These are phyloP conservation scores for Selene dorsalis DNA, from an alignment of 2,797 vertebrate species.

Conservation along the genomic window DNA sequence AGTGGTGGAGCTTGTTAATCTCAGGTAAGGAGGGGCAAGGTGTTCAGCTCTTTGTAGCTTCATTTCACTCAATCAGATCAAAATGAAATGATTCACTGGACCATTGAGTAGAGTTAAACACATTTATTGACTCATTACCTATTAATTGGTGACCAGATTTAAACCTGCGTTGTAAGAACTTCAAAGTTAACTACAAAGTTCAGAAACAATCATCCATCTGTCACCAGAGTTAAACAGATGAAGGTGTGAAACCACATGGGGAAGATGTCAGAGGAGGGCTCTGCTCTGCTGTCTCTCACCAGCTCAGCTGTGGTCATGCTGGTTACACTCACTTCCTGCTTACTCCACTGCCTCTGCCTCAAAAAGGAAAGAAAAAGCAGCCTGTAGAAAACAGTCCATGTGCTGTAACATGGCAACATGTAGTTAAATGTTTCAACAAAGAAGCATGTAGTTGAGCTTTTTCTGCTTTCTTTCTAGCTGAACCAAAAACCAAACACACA, in stretches of 20 bases:
- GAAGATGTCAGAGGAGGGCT: not conserved
- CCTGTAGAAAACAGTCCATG: too few relatives aligned
- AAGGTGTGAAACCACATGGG: not conserved
- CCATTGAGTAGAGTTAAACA: not conserved
- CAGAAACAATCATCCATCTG: not conserved
- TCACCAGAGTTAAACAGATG: not conserved
- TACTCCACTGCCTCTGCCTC: too few relatives aligned
- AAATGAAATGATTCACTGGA: not conserved
- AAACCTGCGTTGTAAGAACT: not conserved
- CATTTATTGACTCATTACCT: not conserved
- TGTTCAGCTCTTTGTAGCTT: not conserved
- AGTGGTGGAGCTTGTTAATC: conserved; percentile 89
- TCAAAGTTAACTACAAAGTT: not conserved
- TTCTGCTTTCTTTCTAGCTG: too few relatives aligned
- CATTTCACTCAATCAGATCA: not conserved
- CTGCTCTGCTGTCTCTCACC: too few relatives aligned
- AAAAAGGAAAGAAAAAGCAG: too few relatives aligned
- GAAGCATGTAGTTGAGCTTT: too few relatives aligned
- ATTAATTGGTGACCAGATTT: not conserved
- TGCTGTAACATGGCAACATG: too few relatives aligned
- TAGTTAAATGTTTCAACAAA: too few relatives aligned
- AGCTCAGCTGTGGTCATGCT: too few relatives aligned
- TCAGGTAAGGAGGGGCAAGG: conserved; percentile 85
- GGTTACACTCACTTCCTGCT: too few relatives aligned
- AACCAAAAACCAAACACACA: too few relatives aligned